Conservation (phyloP, 2,888 invertebrate genomes). For the Polymixis flavicincta region DNA sequence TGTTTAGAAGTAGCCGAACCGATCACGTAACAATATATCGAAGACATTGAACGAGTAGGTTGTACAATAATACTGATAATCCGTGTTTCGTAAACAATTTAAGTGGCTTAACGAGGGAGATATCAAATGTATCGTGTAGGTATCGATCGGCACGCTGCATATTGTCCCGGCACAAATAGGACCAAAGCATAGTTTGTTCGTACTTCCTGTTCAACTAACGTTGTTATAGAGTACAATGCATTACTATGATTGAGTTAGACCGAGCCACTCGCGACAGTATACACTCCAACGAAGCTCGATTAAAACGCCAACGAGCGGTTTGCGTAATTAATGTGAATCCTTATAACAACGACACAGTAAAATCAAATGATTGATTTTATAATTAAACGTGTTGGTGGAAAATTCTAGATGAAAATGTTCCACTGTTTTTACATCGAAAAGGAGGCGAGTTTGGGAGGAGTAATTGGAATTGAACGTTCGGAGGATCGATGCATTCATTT, state of each 20-base stretch:
- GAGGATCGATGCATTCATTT: constrained; percentile 35
- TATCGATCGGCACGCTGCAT: constrained; percentile 53
- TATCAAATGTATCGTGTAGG: constrained; percentile 54
- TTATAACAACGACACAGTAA: constrained; percentile 53
- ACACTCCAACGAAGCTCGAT: constrained; percentile 50
- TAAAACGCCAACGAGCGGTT: constrained; percentile 55
- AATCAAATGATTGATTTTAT: constrained; percentile 61
- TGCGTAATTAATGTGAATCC: constrained; percentile 67
- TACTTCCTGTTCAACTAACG: constrained; percentile 37
- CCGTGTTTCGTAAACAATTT: constrained; percentile 54
- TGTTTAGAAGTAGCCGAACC: neutral
- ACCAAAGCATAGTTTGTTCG: constrained; percentile 40
- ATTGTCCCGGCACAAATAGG: constrained; percentile 36
- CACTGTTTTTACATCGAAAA: constrained; percentile 21
- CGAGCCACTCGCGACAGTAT: constrained; percentile 39
- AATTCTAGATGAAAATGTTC: constrained; percentile 44
- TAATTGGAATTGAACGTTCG: constrained; percentile 38
- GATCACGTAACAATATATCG: constrained; percentile 47
- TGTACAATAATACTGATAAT: constrained; percentile 42
- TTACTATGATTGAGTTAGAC: constrained; percentile 60
- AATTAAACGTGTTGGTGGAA: constrained; percentile 57
- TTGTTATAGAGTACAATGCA: constrained; percentile 52
- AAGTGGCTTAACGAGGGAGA: constrained; percentile 53
- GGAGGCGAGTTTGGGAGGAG: constrained; percentile 18
- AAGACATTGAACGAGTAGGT: constrained; percentile 39